phyloP scores from a whole-genome alignment of 2,797 vertebrate genomes.

The Ispidina picta region DNA sequence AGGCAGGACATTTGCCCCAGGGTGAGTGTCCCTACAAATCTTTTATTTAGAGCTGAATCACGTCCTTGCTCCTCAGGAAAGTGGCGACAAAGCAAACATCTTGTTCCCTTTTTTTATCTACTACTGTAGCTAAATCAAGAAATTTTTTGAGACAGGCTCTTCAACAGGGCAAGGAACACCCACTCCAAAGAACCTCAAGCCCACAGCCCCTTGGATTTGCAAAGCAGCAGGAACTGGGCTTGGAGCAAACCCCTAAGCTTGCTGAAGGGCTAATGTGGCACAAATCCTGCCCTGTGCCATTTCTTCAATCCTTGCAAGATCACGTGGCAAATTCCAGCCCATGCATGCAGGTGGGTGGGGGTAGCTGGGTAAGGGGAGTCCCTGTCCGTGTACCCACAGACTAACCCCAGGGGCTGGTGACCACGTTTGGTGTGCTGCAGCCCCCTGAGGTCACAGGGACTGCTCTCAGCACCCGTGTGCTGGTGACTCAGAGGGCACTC shows the following conservation, averaged over 20 bases:
- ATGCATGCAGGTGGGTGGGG: neutral
- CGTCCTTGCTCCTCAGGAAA: neutral
- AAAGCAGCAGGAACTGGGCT: neutral
- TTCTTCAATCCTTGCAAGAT: neutral
- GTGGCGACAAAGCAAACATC: neutral
- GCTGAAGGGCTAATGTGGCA: neutral
- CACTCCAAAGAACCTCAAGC: neutral
- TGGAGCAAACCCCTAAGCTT: neutral
- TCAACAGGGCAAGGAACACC: neutral
- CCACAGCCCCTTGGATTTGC: neutral
- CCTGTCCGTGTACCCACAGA: fast-evolving
- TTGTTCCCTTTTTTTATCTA: neutral
- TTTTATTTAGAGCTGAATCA: neutral
- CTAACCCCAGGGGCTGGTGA: neutral
- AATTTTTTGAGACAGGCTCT: neutral
- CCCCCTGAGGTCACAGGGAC: neutral
- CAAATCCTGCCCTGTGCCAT: neutral
- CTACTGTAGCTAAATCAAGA: neutral
- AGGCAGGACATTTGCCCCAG: neutral
- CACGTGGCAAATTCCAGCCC: neutral
- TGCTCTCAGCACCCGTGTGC: neutral
- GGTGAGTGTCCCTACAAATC: neutral
- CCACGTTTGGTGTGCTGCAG: neutral
- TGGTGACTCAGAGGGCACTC: neutral
- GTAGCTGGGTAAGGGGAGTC: neutral